phyloP scores from a whole-genome alignment of 1,140 invertebrate species.

The Papilio aristodemus region DNA sequence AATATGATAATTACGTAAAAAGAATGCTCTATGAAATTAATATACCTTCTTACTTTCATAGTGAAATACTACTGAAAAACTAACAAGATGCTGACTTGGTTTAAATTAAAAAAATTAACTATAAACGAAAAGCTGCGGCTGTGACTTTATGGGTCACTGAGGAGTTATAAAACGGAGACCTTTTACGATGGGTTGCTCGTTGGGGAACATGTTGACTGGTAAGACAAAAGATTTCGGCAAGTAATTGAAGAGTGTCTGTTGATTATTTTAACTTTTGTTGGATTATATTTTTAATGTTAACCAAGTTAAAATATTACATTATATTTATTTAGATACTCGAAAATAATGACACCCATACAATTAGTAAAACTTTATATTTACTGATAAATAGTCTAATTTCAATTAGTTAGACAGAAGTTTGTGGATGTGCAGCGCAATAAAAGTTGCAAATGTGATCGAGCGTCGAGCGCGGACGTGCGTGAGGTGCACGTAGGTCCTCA shows the following conservation, averaged over 20 bases:
- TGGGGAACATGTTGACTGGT: conserved; percentile 2
- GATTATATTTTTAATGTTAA: too few species aligned
- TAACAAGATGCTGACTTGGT: neutral
- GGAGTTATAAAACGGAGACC: conserved; percentile 25
- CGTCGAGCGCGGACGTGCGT: too few species aligned
- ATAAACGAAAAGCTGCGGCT: conserved; percentile 9
- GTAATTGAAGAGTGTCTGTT: neutral
- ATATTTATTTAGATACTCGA: too few species aligned
- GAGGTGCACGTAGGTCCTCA: conserved; percentile 2
- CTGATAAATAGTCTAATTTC: neutral
- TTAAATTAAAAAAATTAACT: conserved; percentile 12
- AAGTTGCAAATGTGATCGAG: conserved; percentile 16
- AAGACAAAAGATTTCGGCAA: neutral
- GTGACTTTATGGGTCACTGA: conserved; percentile 21
- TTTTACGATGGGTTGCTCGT: conserved; percentile 13
- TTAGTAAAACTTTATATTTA: too few species aligned
- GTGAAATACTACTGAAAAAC: too few species aligned
- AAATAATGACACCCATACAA: too few species aligned
- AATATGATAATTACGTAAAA: conserved; percentile 34
- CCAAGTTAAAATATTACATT: too few species aligned
- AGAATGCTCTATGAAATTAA: conserved; percentile 36
- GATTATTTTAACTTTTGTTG: neutral
- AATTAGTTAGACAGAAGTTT: neutral
- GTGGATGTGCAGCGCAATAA: neutral
- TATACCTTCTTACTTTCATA: too few species aligned